Evolutionary conservation across 2,888 invertebrate genomes (phyloP), one percentile per base, ranked within the genome.

Genomic region (Drosophila nr. medialis): DNA sequence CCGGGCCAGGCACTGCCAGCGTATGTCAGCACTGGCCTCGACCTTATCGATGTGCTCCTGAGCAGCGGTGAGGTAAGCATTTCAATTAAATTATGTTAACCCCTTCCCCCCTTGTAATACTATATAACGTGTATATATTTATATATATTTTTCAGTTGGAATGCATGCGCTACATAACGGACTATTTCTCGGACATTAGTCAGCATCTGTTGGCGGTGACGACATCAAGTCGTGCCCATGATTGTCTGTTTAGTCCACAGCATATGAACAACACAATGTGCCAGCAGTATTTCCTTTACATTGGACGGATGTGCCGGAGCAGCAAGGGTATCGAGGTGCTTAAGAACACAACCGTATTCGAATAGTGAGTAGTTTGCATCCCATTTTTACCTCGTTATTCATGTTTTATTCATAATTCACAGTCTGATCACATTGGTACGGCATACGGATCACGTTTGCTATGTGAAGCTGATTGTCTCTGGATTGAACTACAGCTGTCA

Each of bases 221-320:
- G 51, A 95, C 95, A 3, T 95, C 96, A 2, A 95, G 95, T 80
- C 96, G 96, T 79, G 97, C 97, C 0, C 97, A 97, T 91, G 97
- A 97, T 91, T 97, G 97, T 80, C 93, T 98, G 27, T 97, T 98
- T 89, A 97, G 97, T 92, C 98, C 98, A 1, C 96, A 96, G 81
- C 96, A 97, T 91, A 96, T 98, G 95, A 95, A 96, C 83, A 97
- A 96, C 88, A 98, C 98, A 0, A 96, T 98, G 94, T 97, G 98
- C 92, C 98, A 98, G 92, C 96, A 97, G 94, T 99, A 99, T 94
- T 99, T 99, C 93, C 94, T 99, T 51, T 97, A 98, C 91, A 95
- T 99, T 74, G 99, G 99, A 0, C 96, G 97, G 81, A 94, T 99
- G 88, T 96, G 96, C 82, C 96, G 96, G 75, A 95, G 95, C 10